phyloP scores from a whole-genome alignment of 2,888 invertebrate species.

The Drosophila paracracens region DNA sequence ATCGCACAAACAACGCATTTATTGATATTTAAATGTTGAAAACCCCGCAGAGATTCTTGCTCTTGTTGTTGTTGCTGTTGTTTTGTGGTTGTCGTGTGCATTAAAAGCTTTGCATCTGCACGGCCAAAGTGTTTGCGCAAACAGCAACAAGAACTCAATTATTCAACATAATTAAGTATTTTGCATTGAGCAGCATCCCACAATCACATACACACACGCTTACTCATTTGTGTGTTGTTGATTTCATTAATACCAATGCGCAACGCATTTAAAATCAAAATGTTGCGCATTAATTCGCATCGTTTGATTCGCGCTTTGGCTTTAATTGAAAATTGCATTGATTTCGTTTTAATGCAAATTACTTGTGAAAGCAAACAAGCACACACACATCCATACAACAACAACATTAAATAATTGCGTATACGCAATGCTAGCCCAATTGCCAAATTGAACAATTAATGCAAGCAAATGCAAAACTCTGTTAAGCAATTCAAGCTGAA shows the following conservation, averaged over 20 bases:
- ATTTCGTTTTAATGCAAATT: constrained; percentile 73
- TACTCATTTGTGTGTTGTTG: constrained; percentile 50
- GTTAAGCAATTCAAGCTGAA: background rate
- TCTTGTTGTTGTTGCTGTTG: constrained; percentile 22
- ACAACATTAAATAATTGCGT: constrained; percentile 54
- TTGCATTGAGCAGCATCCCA: constrained; percentile 70
- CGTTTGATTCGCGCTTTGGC: constrained; percentile 69
- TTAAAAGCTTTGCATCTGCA: constrained; percentile 73
- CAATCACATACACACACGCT: constrained; percentile 27
- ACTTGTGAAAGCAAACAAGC: constrained; percentile 40
- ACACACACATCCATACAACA: constrained; percentile 11
- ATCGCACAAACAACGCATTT: constrained; percentile 67
- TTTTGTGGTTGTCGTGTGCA: constrained; percentile 69
- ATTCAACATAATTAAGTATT: constrained; percentile 83
- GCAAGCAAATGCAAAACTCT: constrained; percentile 1
- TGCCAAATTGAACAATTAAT: constrained; percentile 11
- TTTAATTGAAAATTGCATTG: constrained; percentile 74
- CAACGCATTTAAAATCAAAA: constrained; percentile 75
- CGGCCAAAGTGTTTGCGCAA: constrained; percentile 70
- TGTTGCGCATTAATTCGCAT: constrained; percentile 72
- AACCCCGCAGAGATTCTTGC: constrained; percentile 16
- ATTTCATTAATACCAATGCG: constrained; percentile 71
- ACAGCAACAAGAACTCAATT: constrained; percentile 72
- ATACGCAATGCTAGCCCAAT: constrained; percentile 45
- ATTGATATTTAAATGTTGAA: constrained; percentile 74